Evolutionary conservation across 2,113 vertebrate species (phyloP).

Genomic region (Nycticryphes semicollaris): DNA sequence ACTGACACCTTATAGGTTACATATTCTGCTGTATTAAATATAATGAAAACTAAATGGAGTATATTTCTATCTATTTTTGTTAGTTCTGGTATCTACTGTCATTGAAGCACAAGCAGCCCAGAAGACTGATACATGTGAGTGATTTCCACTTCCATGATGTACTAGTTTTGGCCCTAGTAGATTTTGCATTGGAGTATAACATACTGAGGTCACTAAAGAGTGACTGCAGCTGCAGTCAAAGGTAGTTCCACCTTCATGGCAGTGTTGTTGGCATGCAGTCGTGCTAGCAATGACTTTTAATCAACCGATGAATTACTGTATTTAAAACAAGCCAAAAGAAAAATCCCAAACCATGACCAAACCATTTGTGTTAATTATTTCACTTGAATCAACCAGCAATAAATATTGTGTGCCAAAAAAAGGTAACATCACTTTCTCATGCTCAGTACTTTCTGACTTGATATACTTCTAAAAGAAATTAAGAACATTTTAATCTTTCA

Average conservation of each 20-base stretch:
- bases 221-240: not conserved
- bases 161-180: not conserved
- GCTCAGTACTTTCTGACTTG: not conserved
- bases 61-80: not conserved
- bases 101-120: not conserved
- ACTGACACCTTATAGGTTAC: not conserved
- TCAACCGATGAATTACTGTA: not conserved
- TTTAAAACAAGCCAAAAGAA: not conserved
- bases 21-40: not conserved
- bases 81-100: not conserved
- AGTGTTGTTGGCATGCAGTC: not conserved
- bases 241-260: not conserved
- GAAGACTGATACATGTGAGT: accelerated
- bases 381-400: not conserved
- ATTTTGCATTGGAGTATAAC: not conserved
- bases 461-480: not conserved
- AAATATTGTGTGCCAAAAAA: not conserved
- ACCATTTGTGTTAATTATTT: not conserved
- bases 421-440: not conserved
- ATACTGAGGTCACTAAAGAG: not conserved
- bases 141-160: accelerated
- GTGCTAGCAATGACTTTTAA: not conserved
- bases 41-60: accelerated
- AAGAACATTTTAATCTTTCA: not conserved
- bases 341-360: not conserved